Conservation (phyloP, 2,797 vertebrate genomes). For the Aulostomus chinensis region DNA sequence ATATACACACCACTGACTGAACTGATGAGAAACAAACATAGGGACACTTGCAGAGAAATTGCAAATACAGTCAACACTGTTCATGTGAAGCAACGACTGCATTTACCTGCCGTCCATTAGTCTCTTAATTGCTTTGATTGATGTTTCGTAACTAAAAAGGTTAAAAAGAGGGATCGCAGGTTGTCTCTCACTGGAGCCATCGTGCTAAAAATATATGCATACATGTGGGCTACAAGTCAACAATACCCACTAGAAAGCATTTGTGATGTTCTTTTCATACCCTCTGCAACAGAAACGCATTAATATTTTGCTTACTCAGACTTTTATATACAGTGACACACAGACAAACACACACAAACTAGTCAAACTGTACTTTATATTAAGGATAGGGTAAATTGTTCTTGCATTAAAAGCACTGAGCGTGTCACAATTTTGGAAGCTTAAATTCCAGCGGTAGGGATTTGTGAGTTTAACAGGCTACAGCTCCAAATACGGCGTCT, state of each 20-base stretch:
- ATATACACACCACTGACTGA: not conserved
- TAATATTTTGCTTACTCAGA: constrained; percentile 9
- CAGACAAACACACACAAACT: constrained; percentile 18
- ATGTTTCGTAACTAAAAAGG: constrained; percentile 25
- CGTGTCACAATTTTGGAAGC: constrained; percentile 63
- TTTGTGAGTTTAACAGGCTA: constrained; percentile 67
- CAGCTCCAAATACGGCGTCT: constrained; percentile 48
- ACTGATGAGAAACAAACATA: constrained; percentile 14
- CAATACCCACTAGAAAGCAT: constrained; percentile 20
- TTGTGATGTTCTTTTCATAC: constrained; percentile 11
- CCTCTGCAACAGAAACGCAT: constrained; percentile 7
- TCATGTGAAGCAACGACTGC: constrained; percentile 16
- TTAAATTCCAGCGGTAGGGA: constrained; percentile 67
- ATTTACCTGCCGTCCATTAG: constrained; percentile 20
- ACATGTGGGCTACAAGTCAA: constrained; percentile 27
- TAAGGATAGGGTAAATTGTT: constrained; percentile 56
- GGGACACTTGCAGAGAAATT: constrained; percentile 8
- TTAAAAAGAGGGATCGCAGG: constrained; percentile 14
- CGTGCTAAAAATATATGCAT: constrained; percentile 12
- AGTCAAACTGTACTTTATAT: constrained; percentile 46
- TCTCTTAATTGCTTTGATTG: constrained; percentile 25
- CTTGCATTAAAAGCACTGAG: constrained; percentile 64
- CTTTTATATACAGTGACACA: constrained; percentile 20
- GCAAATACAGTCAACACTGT: not conserved
- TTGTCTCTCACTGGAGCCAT: constrained; percentile 1